These are phyloP conservation scores for Onthophagus taurus DNA, from an alignment of 1,140 invertebrate genomes.

Conservation along the genomic window DNA sequence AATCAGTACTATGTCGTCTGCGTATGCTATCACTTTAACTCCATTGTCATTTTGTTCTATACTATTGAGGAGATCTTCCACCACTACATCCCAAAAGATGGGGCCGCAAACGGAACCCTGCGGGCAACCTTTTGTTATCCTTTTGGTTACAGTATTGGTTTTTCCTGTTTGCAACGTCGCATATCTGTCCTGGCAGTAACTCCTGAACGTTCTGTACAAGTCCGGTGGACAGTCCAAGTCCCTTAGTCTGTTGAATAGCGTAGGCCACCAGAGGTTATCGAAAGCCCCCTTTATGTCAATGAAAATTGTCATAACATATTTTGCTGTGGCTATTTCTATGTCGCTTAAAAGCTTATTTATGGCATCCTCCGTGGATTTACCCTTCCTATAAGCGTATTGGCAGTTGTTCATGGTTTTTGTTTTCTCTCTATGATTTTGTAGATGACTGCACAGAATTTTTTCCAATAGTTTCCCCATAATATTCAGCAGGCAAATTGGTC, in stretches of 20 bases:
- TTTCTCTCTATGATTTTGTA: not conserved
- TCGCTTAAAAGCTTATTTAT: constrained; percentile 14
- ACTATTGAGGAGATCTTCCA: not conserved
- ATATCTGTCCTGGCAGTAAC: constrained; percentile 10
- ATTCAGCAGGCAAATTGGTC: constrained; percentile 5
- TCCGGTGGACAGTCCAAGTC: constrained; percentile 17
- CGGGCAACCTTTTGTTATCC: constrained; percentile 20
- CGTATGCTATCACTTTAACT: not conserved
- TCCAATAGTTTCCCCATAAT: constrained; percentile 4
- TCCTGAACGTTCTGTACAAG: constrained; percentile 14
- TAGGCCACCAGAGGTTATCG: constrained; percentile 38
- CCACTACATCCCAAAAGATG: constrained; percentile 3
- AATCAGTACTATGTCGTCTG: constrained; percentile 5
- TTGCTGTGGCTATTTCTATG: constrained; percentile 6
- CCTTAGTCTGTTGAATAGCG: constrained; percentile 25
- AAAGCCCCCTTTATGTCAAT: constrained; percentile 41
- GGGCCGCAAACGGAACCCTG: constrained; percentile 11
- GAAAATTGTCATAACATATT: constrained; percentile 32
- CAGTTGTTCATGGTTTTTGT: constrained; percentile 8
- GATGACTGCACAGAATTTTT: not conserved
- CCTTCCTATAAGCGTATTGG: constrained; percentile 30
- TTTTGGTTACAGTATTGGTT: constrained; percentile 14
- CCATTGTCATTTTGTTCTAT: not conserved
- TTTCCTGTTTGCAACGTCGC: constrained; percentile 26
- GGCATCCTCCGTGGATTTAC: constrained; percentile 35